Evolutionary conservation across 2,888 invertebrate genomes (phyloP).

Genomic region (Chirona hameri): DNA sequence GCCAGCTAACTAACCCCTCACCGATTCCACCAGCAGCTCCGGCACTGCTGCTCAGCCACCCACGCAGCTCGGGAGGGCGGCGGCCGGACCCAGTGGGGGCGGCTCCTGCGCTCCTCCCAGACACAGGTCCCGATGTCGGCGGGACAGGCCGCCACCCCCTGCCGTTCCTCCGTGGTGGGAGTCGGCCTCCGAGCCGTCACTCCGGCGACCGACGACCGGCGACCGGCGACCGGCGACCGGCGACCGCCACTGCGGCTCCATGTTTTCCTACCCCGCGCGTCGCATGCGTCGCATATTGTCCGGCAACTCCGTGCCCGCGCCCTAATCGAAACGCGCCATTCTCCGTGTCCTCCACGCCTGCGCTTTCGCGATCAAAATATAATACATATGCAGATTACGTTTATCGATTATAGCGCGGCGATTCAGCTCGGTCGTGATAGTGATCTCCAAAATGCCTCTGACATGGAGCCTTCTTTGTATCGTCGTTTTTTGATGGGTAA

Average conservation of each 20-base stretch:
- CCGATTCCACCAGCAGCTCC: no score
- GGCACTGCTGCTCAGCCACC: no score
- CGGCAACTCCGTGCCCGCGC: not conserved
- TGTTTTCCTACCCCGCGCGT: not conserved
- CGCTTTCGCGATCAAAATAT: constrained; percentile 9
- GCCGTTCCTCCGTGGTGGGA: no score
- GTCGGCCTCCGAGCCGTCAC: no score
- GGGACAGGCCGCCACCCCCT: not conserved
- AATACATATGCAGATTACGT: constrained; percentile 22
- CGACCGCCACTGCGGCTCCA: no score
- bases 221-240: no score
- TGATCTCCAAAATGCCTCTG: not conserved
- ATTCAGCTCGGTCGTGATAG: not conserved
- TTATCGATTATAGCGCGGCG: not conserved
- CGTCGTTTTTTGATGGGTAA: constrained; percentile 7
- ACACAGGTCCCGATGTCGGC: not conserved
- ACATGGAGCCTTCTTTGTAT: constrained; percentile 9
- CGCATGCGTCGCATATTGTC: not conserved
- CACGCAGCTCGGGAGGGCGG: no score
- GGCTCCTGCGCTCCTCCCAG: not conserved
- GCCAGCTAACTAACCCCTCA: no score
- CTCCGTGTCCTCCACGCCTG: not conserved
- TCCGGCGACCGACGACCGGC: no score
- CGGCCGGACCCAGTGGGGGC: not conserved
- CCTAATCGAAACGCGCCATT: not conserved